Percentiles rank a stretch among this genome's conserved stretches.
phyloP scores from a whole-genome alignment of 1,140 invertebrate species.

The Tribolium castaneum region DNA sequence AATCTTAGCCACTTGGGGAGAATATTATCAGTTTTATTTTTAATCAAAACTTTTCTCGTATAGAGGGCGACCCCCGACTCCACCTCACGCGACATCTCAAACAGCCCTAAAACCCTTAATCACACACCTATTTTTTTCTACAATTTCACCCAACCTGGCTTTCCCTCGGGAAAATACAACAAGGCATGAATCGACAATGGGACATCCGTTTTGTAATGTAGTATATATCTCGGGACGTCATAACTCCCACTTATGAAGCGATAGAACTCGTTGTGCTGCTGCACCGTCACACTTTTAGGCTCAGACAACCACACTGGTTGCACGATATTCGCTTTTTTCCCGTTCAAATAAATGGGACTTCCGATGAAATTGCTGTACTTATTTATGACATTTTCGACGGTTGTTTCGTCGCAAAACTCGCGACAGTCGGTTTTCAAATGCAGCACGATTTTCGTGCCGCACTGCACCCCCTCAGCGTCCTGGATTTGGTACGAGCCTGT shows the following conservation, averaged over 20 bases:
- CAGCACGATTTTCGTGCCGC: slow-evolving; percentile 94
- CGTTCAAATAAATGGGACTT: slow-evolving; percentile 92
- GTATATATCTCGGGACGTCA: slow-evolving; percentile 84
- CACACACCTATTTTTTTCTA: not conserved
- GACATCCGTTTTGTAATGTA: slow-evolving; percentile 91
- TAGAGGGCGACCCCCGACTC: slow-evolving; percentile 89
- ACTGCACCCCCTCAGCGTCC: slow-evolving; percentile 82
- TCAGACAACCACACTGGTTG: slow-evolving; percentile 95
- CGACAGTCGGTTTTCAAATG: slow-evolving; percentile 88
- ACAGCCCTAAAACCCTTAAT: slow-evolving; percentile 70
- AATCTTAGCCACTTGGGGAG: slow-evolving; percentile 95
- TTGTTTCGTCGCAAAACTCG: slow-evolving; percentile 90
- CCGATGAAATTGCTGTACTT: slow-evolving; percentile 98
- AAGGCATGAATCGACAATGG: slow-evolving; percentile 92
- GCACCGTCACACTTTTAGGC: slow-evolving; percentile 84
- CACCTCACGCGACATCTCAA: slow-evolving; percentile 89
- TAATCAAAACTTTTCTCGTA: slow-evolving; percentile 89
- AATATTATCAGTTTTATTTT: slow-evolving; percentile 89
- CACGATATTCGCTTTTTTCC: slow-evolving; percentile 72
- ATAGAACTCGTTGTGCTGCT: slow-evolving; percentile 93
- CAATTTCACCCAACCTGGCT: slow-evolving; percentile 69
- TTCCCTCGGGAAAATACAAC: slow-evolving; percentile 93
- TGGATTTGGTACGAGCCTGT: slow-evolving; percentile 91
- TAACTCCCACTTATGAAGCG: slow-evolving; percentile 87
- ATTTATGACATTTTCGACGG: slow-evolving; percentile 87